Percentiles rank a stretch among this genome's conserved stretches.
phyloP scores from a whole-genome alignment of 2,113 vertebrate genomes.

The Albula goreensis region DNA sequence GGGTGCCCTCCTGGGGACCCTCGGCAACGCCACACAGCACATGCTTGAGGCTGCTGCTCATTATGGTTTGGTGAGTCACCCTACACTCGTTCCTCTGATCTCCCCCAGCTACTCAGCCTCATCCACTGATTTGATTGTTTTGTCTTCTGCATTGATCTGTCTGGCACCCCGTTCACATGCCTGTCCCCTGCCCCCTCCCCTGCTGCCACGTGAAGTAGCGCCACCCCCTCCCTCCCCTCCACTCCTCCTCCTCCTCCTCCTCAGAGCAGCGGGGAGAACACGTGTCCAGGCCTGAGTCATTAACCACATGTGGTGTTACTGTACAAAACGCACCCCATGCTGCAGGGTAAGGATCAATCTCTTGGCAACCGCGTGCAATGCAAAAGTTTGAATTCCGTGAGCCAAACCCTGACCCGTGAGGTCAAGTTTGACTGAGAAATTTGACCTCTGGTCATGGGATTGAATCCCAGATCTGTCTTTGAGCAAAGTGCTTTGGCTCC shows the following conservation, averaged over 20 bases:
- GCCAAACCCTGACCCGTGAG: neutral
- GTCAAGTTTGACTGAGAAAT: too few species aligned
- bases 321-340: neutral
- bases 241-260: neutral
- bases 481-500: neutral
- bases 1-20: slow-evolving; percentile 54
- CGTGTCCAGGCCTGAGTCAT: neutral
- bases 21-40: slow-evolving; percentile 57
- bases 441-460: neutral
- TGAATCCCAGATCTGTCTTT: neutral
- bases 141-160: slow-evolving; percentile 41
- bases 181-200: neutral
- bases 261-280: neutral
- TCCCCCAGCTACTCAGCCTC: neutral
- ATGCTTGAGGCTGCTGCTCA: slow-evolving; percentile 52
- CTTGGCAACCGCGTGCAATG: neutral
- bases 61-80: slow-evolving; percentile 68
- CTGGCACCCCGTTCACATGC: neutral
- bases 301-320: neutral
- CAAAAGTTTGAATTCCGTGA: neutral
- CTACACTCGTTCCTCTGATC: slow-evolving; percentile 6
- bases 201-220: neutral
- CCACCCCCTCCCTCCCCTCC: neutral
- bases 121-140: slow-evolving; percentile 48
- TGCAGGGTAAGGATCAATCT: neutral